phyloP scores from a whole-genome alignment of 92 coral and sea anemone genomes.

The Scolanthus callimorphus region DNA sequence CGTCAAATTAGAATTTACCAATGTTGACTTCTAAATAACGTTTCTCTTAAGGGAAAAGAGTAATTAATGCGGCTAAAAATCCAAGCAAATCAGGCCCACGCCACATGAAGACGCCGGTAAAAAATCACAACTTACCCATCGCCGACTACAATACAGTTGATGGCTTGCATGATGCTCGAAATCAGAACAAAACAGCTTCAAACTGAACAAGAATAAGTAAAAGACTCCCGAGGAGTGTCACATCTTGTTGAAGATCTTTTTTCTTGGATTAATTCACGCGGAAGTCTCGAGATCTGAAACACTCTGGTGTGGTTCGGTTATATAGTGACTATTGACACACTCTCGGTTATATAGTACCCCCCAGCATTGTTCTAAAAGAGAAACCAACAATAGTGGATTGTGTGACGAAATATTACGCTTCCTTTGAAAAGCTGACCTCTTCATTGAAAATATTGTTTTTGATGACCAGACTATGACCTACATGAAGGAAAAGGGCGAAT shows the following conservation, averaged over 20 bases:
- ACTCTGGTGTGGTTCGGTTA: slow-evolving; percentile 37
- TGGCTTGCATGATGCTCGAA: slow-evolving; percentile 69
- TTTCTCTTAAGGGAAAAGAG: too few species aligned
- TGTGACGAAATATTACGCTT: slow-evolving; percentile 17
- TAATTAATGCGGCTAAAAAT: too few species aligned
- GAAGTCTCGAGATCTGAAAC: slow-evolving; percentile 22
- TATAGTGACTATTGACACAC: slow-evolving; percentile 76
- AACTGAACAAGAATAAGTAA: background rate
- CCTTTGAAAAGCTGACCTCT: too few species aligned
- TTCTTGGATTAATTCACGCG: slow-evolving; percentile 3
- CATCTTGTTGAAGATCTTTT: background rate
- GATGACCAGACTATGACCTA: too few species aligned
- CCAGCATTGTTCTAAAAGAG: slow-evolving; percentile 94
- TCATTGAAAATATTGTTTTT: too few species aligned
- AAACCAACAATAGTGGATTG: slow-evolving; percentile 8
- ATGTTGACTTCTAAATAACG: too few species aligned
- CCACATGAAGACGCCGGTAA: slow-evolving; percentile 6
- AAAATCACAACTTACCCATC: slow-evolving; percentile 80
- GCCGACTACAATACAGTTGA: slow-evolving; percentile 96
- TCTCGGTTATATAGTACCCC: slow-evolving; percentile 97
- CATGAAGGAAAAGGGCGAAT: background rate
- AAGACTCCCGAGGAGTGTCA: slow-evolving; percentile 5
- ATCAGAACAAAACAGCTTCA: slow-evolving; percentile 26
- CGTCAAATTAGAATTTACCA: background rate
- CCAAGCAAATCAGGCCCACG: too few species aligned